phyloP scores from a whole-genome alignment of 2,113 vertebrate genomes.

The Camelus bactrianus region DNA sequence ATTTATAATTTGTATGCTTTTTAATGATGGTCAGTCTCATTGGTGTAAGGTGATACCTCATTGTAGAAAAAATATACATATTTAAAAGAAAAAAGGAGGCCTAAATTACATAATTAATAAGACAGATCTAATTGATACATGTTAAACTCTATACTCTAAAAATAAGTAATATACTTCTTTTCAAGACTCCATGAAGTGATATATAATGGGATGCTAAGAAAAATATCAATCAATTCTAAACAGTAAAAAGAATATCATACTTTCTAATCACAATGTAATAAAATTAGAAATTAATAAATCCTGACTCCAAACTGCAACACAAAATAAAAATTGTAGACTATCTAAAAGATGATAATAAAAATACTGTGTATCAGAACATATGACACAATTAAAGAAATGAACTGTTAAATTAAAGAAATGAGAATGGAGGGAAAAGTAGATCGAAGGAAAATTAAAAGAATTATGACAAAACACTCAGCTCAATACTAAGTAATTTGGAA shows the following conservation, averaged over 20 bases:
- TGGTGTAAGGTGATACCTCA: too few relatives aligned
- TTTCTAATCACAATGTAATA: not conserved
- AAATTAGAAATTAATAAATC: not conserved
- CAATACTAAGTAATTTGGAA: constrained; percentile 8
- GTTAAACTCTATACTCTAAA: constrained; percentile 7
- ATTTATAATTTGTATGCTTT: too few relatives aligned
- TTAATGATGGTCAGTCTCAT: too few relatives aligned
- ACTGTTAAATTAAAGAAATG: not conserved
- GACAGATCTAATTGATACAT: not conserved
- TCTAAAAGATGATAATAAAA: constrained; percentile 12
- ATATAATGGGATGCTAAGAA: not conserved
- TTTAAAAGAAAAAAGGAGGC: not conserved
- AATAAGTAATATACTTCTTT: constrained; percentile 21
- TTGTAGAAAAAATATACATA: not conserved
- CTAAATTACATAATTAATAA: constrained; percentile 11
- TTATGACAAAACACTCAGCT: not conserved
- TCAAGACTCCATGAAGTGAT: not conserved
- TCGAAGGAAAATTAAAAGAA: not conserved
- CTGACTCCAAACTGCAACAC: not conserved
- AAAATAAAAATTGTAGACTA: constrained; percentile 16
- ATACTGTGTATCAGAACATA: not conserved
- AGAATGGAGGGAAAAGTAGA: not conserved
- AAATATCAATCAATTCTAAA: not conserved
- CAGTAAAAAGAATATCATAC: not conserved
- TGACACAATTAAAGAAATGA: not conserved